phyloP scores from a whole-genome alignment of 1,140 invertebrate species.

The Homarus americanus region DNA sequence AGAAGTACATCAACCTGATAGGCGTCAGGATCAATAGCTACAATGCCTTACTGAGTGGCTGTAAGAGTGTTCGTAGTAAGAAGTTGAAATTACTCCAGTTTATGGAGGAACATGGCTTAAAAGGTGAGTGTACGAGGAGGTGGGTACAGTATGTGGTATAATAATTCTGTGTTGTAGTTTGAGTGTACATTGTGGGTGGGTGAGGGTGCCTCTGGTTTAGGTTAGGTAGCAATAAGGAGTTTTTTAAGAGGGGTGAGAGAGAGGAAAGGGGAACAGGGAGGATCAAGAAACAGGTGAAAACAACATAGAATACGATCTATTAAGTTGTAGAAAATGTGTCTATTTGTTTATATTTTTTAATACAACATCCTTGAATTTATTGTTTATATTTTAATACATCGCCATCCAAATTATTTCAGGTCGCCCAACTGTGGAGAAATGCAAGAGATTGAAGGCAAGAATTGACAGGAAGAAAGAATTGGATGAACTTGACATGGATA shows the following conservation, averaged over 20 bases:
- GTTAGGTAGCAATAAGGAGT: no score
- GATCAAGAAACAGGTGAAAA: no score
- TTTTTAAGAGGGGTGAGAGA: no score
- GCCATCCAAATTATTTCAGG: conserved; percentile 13
- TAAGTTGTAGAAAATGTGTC: no score
- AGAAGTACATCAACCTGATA: conserved; percentile 7
- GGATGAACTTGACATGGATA: conserved; percentile 22
- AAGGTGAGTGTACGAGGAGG: neutral
- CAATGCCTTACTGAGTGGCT: neutral
- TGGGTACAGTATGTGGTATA: neutral
- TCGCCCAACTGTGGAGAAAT: neutral
- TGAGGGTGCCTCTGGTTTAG: no score
- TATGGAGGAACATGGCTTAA: conserved; percentile 12
- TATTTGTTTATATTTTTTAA: no score
- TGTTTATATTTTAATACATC: no score
- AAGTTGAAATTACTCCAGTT: neutral
- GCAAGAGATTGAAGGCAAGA: conserved; percentile 12
- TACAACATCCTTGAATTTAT: no score
- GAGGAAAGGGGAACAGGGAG: no score
- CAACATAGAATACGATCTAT: no score
- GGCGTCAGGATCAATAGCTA: neutral
- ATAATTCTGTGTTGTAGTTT: neutral
- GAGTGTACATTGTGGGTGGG: no score
- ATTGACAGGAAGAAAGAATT: conserved; percentile 21
- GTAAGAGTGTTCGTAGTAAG: conserved; percentile 16